Base-by-base conservation (phyloP, 2,888 invertebrate genomes). In the Conus canariensis region DNA sequence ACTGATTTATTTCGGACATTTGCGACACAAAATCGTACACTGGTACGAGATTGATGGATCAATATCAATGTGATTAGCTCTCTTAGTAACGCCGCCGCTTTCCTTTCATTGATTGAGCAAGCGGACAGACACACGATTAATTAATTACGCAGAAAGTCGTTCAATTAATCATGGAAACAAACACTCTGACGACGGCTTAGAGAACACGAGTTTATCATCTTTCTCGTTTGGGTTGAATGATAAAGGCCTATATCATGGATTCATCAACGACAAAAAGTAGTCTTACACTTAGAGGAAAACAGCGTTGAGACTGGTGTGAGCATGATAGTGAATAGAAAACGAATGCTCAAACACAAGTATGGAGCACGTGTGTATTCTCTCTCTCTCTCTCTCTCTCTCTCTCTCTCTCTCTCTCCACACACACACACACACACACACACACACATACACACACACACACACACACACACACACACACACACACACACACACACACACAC, bases 401-500 rank as follows among this genome's bases (percentile, higher is more conserved):
- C 74, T 22, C 74, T 22, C 19, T 74, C 22, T 74, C 19, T 74
- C 74, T 74, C 6, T 22, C 74, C 74, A 74, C 22, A 74, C n/a
- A 5, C 74, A 74, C 74, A 74, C 74, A 74, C 74, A 3, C n/a
- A 74, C n/a, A 74, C n/a, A 74, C 74, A 74, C 74, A 74, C 74
- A 74, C 74, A 74, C 74, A 22, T 6, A 74, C 74, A 74, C 74
- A 22, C 74, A 74, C 74, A 22, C 74, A 74, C 74, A 9, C 74
- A 74, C 74, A 22, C 74, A 74, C 74, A 22, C 74, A 74, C 74
- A 22, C 74, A 74, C 74, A 22, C 74, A 74, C 74, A 22, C 74
- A 74, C 74, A 74, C 74, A 74, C 74, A 74, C 74, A 74, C 74
- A 74, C 74, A 74, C 74, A 74, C 74, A 74, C 74, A 74, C 74